A percentile compares a stretch with the other conserved stretches of the same genome.
Evolutionary conservation across 2,797 vertebrate genomes (phyloP).

Genomic region (Hippocampus kuda): DNA sequence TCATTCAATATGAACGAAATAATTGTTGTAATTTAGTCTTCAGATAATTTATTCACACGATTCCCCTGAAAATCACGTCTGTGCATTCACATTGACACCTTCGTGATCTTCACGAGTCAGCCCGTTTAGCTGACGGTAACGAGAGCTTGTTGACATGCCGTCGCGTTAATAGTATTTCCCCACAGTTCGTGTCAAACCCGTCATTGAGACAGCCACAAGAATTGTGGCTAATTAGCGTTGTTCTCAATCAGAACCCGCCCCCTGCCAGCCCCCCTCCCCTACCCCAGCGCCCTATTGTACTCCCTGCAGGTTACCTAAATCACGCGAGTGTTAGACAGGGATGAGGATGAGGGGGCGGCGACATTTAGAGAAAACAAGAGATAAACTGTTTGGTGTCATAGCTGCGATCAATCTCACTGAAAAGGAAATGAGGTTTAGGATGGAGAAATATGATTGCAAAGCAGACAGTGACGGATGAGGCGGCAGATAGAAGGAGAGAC

Average conservation of each 20-base stretch:
- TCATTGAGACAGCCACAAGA: slow-evolving; percentile 50
- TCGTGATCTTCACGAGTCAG: slow-evolving; percentile 14
- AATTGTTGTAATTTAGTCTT: too few relatives aligned
- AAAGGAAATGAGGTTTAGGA: slow-evolving; percentile 75
- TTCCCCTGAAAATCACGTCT: too few relatives aligned
- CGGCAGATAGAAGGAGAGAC: slow-evolving; percentile 43
- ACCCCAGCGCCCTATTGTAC: slow-evolving; percentile 11
- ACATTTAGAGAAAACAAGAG: slow-evolving; percentile 78
- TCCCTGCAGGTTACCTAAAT: slow-evolving; percentile 52
- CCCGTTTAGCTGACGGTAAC: slow-evolving; percentile 10
- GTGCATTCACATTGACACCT: slow-evolving; percentile 3
- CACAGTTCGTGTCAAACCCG: slow-evolving; percentile 50
- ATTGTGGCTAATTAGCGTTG: slow-evolving; percentile 64
- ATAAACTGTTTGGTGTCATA: slow-evolving; percentile 81
- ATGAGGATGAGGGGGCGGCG: slow-evolving; percentile 29
- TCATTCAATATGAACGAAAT: too few relatives aligned
- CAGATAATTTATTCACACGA: too few relatives aligned
- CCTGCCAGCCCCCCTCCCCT: slow-evolving; percentile 6
- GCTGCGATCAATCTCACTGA: slow-evolving; percentile 76
- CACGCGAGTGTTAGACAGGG: slow-evolving; percentile 3
- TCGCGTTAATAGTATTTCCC: slow-evolving; percentile 51
- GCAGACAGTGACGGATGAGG: slow-evolving; percentile 78
- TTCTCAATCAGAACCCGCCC: slow-evolving; percentile 58
- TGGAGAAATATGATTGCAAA: slow-evolving; percentile 81
- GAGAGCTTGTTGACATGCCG: slow-evolving; percentile 18